These are phyloP conservation scores for Agapetus fuscipes DNA, from an alignment of 2,888 invertebrate genomes.

Conservation along the genomic window DNA sequence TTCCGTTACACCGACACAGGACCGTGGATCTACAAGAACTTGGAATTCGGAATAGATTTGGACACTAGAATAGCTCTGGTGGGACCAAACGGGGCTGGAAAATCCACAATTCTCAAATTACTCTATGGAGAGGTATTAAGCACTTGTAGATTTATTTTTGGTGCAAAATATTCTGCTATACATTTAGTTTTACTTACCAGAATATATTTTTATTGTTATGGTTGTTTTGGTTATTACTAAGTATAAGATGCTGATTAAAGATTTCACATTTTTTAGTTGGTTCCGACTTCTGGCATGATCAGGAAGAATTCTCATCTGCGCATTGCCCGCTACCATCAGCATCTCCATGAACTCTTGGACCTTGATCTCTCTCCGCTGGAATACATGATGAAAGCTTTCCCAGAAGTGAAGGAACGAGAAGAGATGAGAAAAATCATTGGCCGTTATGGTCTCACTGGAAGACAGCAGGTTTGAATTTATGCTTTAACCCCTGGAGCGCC, in stretches of 20 bases:
- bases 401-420: conserved; percentile 94
- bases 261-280: conserved; percentile 57
- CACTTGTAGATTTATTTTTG: neutral
- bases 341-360: conserved; percentile 92
- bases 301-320: conserved; percentile 96
- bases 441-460: conserved; percentile 92
- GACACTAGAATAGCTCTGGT: conserved; percentile 93
- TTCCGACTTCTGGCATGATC: conserved; percentile 94
- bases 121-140: conserved; percentile 76
- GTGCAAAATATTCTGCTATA: too few species aligned
- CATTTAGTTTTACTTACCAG: too few species aligned
- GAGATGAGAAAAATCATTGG: conserved; percentile 99
- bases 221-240: too few species aligned
- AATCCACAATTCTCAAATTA: conserved; percentile 93
- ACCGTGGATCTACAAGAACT: conserved; percentile 90
- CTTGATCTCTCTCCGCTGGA: conserved; percentile 91
- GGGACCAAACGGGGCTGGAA: conserved; percentile 98
- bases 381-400: conserved; percentile 97
- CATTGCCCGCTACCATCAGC: conserved; percentile 97
- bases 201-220: too few species aligned
- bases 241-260: conserved; percentile 1
- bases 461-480: conserved; percentile 76
- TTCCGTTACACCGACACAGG: conserved; percentile 83
- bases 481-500: too few species aligned
- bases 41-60: conserved; percentile 98